These are phyloP conservation scores for Lysandra bellargus DNA, from an alignment of 2,888 invertebrate species.

Conservation along the genomic window DNA sequence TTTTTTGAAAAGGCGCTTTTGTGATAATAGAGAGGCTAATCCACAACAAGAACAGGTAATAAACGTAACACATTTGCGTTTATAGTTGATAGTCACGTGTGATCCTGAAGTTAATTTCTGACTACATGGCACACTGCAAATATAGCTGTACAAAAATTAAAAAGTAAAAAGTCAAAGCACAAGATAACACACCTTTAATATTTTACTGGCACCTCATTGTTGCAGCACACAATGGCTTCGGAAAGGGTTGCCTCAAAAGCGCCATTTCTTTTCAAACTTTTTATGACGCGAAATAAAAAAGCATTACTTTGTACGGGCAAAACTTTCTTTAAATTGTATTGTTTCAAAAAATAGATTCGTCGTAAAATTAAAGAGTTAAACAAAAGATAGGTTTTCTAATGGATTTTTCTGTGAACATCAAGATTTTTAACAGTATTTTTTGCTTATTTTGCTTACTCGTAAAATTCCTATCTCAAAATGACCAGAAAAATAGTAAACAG, in stretches of 20 bases:
- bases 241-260: conserved; percentile 12
- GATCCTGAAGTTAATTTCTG: neutral
- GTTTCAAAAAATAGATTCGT: conserved; percentile 13
- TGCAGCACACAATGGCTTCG: neutral
- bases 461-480: neutral
- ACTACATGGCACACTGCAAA: neutral
- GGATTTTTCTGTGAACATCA: neutral
- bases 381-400: neutral
- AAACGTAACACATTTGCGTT: neutral
- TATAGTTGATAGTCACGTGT: neutral
- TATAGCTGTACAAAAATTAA: neutral
- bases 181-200: neutral
- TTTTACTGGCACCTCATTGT: neutral
- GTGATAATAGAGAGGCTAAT: too few relatives aligned
- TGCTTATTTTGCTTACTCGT: neutral
- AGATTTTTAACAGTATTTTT: neutral
- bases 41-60: too few relatives aligned
- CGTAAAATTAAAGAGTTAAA: neutral
- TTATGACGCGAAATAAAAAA: neutral
- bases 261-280: conserved; percentile 17
- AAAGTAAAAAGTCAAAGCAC: neutral
- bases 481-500: conserved; percentile 14
- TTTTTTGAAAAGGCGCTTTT: too few relatives aligned
- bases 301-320: neutral
- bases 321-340: conserved; percentile 12